phyloP scores from a whole-genome alignment of 23 tunicate species.

The Halocynthia aurantium region DNA sequence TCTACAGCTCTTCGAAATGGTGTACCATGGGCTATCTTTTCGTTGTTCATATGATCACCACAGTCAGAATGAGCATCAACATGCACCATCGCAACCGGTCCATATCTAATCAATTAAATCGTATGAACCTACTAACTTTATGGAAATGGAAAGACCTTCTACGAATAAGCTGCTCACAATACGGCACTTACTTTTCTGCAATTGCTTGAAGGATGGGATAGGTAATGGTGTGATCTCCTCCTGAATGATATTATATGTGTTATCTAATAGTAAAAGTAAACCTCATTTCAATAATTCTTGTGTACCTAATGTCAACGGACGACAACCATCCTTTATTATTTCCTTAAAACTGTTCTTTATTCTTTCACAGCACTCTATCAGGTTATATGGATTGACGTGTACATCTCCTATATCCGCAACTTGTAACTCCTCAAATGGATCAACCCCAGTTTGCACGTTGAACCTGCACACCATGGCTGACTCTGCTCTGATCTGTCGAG shows the following conservation, averaged over 20 bases:
- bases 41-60: constrained; percentile 41
- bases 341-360: constrained; percentile 35
- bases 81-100: constrained; percentile 78
- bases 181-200: constrained; percentile 47
- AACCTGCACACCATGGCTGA: constrained; percentile 34
- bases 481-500: constrained; percentile 55
- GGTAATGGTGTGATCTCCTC: constrained; percentile 74
- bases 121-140: not conserved
- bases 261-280: no score
- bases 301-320: constrained; percentile 59
- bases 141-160: not conserved
- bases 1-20: constrained; percentile 65
- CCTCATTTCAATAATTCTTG: not conserved
- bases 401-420: constrained; percentile 78
- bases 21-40: constrained; percentile 77
- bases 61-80: constrained; percentile 81
- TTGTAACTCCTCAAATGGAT: constrained; percentile 27
- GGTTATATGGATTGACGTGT: constrained; percentile 61
- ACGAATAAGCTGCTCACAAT: no score
- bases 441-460: constrained; percentile 43
- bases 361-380: constrained; percentile 35
- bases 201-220: constrained; percentile 73
- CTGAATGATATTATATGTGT: constrained; percentile 10
- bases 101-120: constrained; percentile 33
- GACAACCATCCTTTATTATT: constrained; percentile 46